Percentiles rank a stretch among this genome's conserved stretches.
These are phyloP conservation scores for Melangyna quadrimaculata DNA, from an alignment of 2,888 invertebrate species.

Conservation along the genomic window DNA sequence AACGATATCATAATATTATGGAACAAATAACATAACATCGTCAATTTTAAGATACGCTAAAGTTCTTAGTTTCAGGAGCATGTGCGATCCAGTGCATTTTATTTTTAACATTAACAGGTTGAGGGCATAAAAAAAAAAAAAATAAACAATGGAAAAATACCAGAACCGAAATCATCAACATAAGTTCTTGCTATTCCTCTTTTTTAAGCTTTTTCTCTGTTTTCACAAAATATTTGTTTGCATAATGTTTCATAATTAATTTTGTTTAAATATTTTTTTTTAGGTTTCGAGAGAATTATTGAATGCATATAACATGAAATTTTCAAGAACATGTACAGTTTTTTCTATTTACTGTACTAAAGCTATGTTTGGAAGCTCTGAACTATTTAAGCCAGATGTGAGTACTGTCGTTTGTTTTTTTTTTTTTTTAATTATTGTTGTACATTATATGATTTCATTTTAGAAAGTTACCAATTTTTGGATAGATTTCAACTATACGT, in stretches of 20 bases:
- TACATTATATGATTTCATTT: neutral
- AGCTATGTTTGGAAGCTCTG: conserved; percentile 60
- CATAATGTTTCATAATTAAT: neutral
- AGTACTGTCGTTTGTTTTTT: conserved; percentile 23
- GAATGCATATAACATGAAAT: conserved; percentile 73
- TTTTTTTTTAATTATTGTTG: neutral
- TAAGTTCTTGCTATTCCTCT: too few species aligned
- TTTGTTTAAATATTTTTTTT: neutral
- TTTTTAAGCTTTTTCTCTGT: neutral
- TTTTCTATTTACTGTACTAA: conserved; percentile 73
- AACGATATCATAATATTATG: too few species aligned
- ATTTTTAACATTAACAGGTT: too few species aligned
- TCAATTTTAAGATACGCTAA: too few species aligned
- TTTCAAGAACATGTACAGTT: conserved; percentile 60
- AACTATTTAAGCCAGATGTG: conserved; percentile 72
- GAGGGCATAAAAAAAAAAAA: too few species aligned
- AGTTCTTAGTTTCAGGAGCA: too few species aligned
- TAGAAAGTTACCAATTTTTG: conserved; percentile 72
- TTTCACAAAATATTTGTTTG: neutral
- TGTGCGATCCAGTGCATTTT: too few species aligned
- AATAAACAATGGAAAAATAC: neutral
- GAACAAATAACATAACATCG: too few species aligned
- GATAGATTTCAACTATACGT: conserved; percentile 73
- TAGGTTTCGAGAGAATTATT: conserved; percentile 73
- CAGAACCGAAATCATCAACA: neutral